Conservation (phyloP, 2,797 vertebrate genomes). For the Platalea minor region DNA sequence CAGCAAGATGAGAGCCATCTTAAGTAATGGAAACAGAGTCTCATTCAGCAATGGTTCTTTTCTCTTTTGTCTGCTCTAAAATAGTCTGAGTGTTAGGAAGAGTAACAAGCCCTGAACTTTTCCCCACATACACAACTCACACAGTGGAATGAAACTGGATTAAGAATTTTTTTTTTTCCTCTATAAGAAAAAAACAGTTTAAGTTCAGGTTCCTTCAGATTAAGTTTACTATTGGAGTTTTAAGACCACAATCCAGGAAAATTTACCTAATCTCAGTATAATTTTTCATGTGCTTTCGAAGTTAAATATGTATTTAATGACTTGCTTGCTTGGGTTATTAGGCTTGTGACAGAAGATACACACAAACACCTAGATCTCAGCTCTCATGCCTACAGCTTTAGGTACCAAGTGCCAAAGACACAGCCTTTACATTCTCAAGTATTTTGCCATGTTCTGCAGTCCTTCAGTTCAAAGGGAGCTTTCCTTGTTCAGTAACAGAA, state of each 20-base stretch:
- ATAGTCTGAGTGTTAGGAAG: slow-evolving; percentile 55
- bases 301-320: not conserved
- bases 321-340: not conserved
- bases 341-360: not conserved
- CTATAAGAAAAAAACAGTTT: not conserved
- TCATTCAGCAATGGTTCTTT: slow-evolving; percentile 59
- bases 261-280: not conserved
- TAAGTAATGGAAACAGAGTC: slow-evolving; percentile 57
- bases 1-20: slow-evolving; percentile 54
- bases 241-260: not conserved
- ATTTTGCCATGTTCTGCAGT: not conserved
- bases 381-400: not conserved
- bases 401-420: not conserved
- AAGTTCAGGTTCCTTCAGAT: not conserved
- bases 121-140: slow-evolving; percentile 3
- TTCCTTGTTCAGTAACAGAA: not conserved
- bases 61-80: slow-evolving; percentile 61
- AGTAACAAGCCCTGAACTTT: slow-evolving; percentile 38
- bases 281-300: not conserved
- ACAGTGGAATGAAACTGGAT: not conserved
- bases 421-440: not conserved
- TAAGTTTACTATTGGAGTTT: not conserved
- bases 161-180: not conserved
- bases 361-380: not conserved
- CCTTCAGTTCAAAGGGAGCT: not conserved